A percentile compares a stretch with the other conserved stretches of the same genome.
Evolutionary conservation across 2,797 vertebrate genomes (phyloP).

Genomic region (Mastacembelus armatus): DNA sequence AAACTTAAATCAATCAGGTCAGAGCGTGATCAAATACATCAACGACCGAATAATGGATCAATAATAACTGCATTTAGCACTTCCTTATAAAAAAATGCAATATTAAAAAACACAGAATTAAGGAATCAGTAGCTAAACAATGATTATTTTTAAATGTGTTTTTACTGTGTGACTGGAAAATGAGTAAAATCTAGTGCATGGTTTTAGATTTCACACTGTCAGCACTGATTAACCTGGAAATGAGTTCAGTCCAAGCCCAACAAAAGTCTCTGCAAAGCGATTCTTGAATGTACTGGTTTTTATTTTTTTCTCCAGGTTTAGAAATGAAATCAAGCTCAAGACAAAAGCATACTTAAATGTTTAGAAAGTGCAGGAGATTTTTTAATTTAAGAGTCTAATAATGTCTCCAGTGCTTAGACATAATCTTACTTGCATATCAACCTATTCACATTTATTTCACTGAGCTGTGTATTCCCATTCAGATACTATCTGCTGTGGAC

Average conservation of each 20-base stretch:
- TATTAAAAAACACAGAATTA: not conserved
- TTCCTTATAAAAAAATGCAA: conserved; percentile 12
- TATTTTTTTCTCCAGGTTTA: conserved; percentile 8
- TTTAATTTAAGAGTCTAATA: not conserved
- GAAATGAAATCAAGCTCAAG: conserved; percentile 1
- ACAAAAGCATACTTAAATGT: not conserved
- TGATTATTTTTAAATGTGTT: not conserved
- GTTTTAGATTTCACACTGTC: conserved; percentile 2
- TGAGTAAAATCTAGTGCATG: not conserved
- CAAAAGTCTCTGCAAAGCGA: conserved; percentile 4
- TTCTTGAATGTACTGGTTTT: not conserved
- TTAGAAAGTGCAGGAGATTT: not conserved
- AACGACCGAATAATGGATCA: conserved; percentile 60
- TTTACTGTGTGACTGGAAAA: not conserved
- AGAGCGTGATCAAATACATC: conserved; percentile 64
- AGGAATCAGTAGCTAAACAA: not conserved
- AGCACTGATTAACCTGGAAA: not conserved
- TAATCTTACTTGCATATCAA: not conserved
- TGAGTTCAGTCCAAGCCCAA: not conserved
- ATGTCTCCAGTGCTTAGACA: not conserved
- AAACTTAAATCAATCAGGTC: conserved; percentile 72
- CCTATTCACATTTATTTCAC: not conserved
- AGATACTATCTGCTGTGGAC: not conserved
- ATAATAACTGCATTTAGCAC: conserved; percentile 31
- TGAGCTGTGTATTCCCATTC: not conserved